Percentiles rank a stretch among this genome's conserved stretches.
Evolutionary conservation across 2,113 vertebrate species (phyloP).

Genomic region (Aegithalos caudatus): DNA sequence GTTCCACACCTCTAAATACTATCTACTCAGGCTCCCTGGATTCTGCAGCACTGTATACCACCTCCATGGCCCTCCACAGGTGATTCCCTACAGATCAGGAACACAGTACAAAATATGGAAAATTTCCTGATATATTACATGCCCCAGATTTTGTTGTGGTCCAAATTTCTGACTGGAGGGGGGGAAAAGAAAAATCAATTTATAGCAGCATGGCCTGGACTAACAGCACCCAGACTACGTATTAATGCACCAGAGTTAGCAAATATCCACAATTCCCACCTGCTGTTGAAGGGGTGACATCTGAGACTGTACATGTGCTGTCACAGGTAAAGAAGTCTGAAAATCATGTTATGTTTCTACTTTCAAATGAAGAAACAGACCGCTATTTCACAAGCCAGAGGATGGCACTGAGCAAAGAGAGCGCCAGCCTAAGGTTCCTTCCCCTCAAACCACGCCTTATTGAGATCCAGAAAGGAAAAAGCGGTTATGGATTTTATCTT

Average conservation of each 20-base stretch:
- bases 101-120: not conserved
- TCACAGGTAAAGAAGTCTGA: conserved; percentile 80
- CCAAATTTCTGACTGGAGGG: not conserved
- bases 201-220: not conserved
- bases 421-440: conserved; percentile 75
- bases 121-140: not conserved
- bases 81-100: not conserved
- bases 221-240: not conserved
- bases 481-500: conserved; percentile 88
- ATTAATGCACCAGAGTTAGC: not conserved
- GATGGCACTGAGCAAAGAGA: conserved; percentile 67
- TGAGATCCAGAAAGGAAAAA: conserved; percentile 75
- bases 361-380: conserved; percentile 82
- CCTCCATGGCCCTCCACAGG: not conserved
- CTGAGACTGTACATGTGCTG: not conserved
- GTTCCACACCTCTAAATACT: not conserved
- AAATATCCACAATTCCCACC: not conserved
- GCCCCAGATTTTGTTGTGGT: not conserved
- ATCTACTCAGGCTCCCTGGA: not conserved
- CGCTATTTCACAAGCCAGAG: conserved; percentile 69
- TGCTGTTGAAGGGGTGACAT: not conserved
- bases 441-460: conserved; percentile 78
- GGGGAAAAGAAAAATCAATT: not conserved
- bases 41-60: not conserved
- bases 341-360: conserved; percentile 77